Conservation (phyloP, 2,888 invertebrate genomes). For the Brachycybe producta region DNA sequence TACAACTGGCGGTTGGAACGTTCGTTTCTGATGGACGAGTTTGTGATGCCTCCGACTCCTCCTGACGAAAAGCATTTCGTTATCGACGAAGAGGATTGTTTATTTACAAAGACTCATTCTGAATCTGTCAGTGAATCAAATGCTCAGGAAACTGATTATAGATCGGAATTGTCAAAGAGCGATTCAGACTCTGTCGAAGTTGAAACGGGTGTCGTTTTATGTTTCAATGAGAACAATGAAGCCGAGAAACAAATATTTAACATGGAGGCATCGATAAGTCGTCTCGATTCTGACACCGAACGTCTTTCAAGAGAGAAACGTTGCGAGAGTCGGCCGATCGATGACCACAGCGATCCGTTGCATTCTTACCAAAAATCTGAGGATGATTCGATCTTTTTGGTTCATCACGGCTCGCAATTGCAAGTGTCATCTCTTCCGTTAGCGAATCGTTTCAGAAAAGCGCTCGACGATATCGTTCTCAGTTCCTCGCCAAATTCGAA, state of each 20-base stretch:
- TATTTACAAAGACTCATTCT: too few species aligned
- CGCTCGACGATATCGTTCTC: constrained; percentile 55
- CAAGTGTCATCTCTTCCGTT: constrained; percentile 22
- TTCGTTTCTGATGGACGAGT: constrained; percentile 77
- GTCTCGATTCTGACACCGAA: too few species aligned
- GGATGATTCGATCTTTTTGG: constrained; percentile 33
- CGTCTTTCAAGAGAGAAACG: not conserved
- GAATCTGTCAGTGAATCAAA: too few species aligned
- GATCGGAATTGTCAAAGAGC: too few species aligned
- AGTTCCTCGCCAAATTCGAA: constrained; percentile 77
- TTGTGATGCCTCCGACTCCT: constrained; percentile 51
- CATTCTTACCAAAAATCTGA: constrained; percentile 41
- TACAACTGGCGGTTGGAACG: constrained; percentile 89
- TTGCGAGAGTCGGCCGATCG: constrained; percentile 40
- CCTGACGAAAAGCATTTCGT: constrained; percentile 23
- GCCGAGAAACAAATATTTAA: too few species aligned
- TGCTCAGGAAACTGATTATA: too few species aligned
- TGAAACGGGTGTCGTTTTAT: too few species aligned
- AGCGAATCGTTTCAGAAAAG: constrained; percentile 54
- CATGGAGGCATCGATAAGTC: too few species aligned
- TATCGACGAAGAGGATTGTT: constrained; percentile 14
- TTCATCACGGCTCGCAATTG: constrained; percentile 17
- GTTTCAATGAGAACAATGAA: too few species aligned
- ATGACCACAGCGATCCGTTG: constrained; percentile 74
- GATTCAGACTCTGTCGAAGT: too few species aligned